Percentiles rank a stretch among this genome's conserved stretches.
These are phyloP conservation scores for Xestia c-nigrum DNA, from an alignment of 2,888 invertebrate species.

Conservation along the genomic window DNA sequence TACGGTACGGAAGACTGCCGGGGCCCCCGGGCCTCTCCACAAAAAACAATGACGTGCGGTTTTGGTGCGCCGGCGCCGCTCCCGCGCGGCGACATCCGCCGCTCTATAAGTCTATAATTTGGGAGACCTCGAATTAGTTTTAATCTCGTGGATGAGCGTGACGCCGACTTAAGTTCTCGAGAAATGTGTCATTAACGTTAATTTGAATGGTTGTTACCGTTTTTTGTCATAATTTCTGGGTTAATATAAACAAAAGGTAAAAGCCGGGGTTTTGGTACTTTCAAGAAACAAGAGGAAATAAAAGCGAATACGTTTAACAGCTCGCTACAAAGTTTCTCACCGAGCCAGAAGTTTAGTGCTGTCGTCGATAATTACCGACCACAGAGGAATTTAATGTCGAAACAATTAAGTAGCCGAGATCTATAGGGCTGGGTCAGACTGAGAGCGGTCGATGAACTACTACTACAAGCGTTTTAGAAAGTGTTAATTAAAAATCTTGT, in stretches of 20 bases:
- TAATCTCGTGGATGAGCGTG: conserved; percentile 88
- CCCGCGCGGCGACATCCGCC: conserved; percentile 87
- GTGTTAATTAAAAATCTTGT: not conserved
- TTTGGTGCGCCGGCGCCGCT: conserved; percentile 87
- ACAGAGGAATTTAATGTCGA: conserved; percentile 78
- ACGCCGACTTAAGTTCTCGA: conserved; percentile 84
- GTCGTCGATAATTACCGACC: conserved; percentile 80
- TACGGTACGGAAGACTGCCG: conserved; percentile 81
- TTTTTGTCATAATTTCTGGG: conserved; percentile 74
- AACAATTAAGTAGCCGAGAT: conserved; percentile 80
- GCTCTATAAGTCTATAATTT: conserved; percentile 88
- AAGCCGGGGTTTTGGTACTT: conserved; percentile 48
- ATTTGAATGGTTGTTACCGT: conserved; percentile 84
- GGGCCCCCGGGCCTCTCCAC: conserved; percentile 81
- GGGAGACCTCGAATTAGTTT: conserved; percentile 89
- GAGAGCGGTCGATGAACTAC: conserved; percentile 38
- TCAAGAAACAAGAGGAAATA: conserved; percentile 69
- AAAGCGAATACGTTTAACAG: conserved; percentile 72
- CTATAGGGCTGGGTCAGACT: conserved; percentile 42
- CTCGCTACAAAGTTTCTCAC: conserved; percentile 74
- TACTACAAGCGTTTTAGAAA: not conserved
- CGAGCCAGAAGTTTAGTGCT: conserved; percentile 70
- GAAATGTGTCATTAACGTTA: conserved; percentile 89
- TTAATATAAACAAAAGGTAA: conserved; percentile 73
- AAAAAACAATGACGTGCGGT: conserved; percentile 91